Evolutionary conservation across 2,888 invertebrate genomes (phyloP).

Genomic region (Agrochola litura): DNA sequence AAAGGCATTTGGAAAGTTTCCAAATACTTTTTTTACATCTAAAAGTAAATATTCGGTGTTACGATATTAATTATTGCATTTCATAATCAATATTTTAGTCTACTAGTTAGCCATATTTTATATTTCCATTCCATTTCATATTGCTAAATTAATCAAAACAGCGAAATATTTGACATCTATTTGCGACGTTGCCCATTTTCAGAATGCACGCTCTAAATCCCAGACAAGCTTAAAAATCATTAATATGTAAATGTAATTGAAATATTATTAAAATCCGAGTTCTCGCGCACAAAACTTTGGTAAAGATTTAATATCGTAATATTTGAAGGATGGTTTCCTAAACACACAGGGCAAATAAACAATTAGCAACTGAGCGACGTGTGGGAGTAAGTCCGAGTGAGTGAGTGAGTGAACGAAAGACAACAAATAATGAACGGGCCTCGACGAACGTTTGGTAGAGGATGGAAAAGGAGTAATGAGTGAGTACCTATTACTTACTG

Average conservation of each 20-base stretch:
- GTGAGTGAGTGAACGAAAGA: slow-evolving; percentile 33
- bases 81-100: no score
- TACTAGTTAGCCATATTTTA: no score
- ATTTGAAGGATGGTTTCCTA: slow-evolving; percentile 43
- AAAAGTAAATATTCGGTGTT: no score
- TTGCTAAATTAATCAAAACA: no score
- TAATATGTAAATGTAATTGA: slow-evolving; percentile 43
- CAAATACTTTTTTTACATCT: no score
- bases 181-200: no score
- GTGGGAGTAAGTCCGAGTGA: slow-evolving; percentile 25
- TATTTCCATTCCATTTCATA: no score
- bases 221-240: slow-evolving; percentile 22
- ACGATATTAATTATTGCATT: no score
- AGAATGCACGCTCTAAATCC: background rate
- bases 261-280: slow-evolving; percentile 42
- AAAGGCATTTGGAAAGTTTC: no score
- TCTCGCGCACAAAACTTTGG: background rate
- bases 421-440: slow-evolving; percentile 21
- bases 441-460: background rate
- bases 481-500: background rate
- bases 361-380: slow-evolving; percentile 40
- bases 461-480: background rate
- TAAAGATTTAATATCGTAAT: slow-evolving; percentile 33
- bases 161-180: no score
- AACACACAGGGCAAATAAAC: slow-evolving; percentile 47